phyloP scores from a whole-genome alignment of 1,140 invertebrate genomes.

The Philotrypesis tridentata region DNA sequence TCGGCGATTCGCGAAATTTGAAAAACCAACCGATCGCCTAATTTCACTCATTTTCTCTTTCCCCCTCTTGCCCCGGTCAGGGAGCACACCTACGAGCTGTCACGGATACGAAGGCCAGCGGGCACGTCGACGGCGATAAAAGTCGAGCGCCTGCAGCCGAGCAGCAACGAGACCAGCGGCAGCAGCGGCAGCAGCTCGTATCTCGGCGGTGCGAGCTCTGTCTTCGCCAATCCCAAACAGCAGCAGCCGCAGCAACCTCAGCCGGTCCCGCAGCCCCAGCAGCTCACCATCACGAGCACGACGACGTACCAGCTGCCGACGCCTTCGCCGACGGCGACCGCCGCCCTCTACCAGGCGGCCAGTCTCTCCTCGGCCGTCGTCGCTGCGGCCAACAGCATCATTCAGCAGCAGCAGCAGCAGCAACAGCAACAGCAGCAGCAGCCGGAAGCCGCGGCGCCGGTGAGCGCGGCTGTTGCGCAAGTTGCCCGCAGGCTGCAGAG shows the following conservation, averaged over 20 bases:
- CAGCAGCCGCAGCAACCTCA: slow-evolving; percentile 13
- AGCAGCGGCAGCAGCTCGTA: slow-evolving; percentile 22
- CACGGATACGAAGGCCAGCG: slow-evolving; percentile 79
- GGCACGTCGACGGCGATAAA: slow-evolving; percentile 55
- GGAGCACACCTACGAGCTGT: slow-evolving; percentile 89
- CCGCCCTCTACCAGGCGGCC: slow-evolving; percentile 30
- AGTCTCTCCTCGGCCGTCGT: slow-evolving; percentile 58
- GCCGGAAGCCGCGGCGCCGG: slow-evolving; percentile 53
- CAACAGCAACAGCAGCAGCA: slow-evolving; percentile 48
- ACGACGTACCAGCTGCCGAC: slow-evolving; percentile 62
- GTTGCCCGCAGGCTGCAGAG: slow-evolving; percentile 62
- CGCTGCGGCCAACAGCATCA: slow-evolving; percentile 33
- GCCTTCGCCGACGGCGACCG: slow-evolving; percentile 54
- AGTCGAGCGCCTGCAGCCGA: background rate
- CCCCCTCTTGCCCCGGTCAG: background rate
- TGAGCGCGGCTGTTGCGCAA: slow-evolving; percentile 52
- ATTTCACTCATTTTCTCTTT: too few relatives aligned
- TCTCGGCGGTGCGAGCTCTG: slow-evolving; percentile 47
- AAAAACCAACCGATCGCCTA: too few relatives aligned
- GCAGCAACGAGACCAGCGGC: slow-evolving; percentile 30
- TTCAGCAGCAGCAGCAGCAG: slow-evolving; percentile 12
- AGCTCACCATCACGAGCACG: background rate
- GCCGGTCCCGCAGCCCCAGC: background rate
- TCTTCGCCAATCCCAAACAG: slow-evolving; percentile 47
- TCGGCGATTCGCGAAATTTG: too few relatives aligned